Evolutionary conservation across 1,140 invertebrate species (phyloP), one percentile per base, ranked within the genome.

Genomic region (Drosophila insularis): DNA sequence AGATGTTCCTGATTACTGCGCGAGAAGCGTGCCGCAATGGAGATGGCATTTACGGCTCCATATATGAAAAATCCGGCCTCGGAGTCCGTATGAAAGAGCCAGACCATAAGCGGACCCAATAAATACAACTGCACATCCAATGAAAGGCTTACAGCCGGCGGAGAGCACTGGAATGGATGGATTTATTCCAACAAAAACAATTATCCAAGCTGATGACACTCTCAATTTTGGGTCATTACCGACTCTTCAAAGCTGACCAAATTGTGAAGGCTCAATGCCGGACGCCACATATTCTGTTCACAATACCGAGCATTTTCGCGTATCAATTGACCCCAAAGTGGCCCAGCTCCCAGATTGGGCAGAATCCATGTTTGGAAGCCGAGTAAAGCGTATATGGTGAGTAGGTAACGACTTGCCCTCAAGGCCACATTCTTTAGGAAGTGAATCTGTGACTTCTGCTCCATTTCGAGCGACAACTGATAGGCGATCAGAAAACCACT

Each of bases 71-170:
- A 90, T 1, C 94, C 93, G 27, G 94, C 80, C 2, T 93, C 91
- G 0, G 93, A 92, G 73, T 94, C 94, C 3, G 93, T 92, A 58
- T 93, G 93, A 11, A 96, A 92, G 10, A 95, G 93, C 92, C 95
- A 95, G 0, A 97, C 93, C 6, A 97, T 87, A 0, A 96, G 90
- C 1, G 96, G 94, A 5, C 95, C 94, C 2, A 96, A 64, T 19
- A 96, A 91, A 50, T 96, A 96, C 17, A 97, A 93, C 91, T 97
- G 96, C 94, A 97, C 95, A 80, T 98, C 97, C 80, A 97, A 92
- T 1, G 96, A 96, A 50, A 98, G 84, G 72, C 95, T 95, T 81
- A 95, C 94, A 1, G 94, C 95, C 77, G 95, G 94, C 4, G 95
- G 93, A 11, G 94, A 94, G 76, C 95, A 96, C 95, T 96, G 61